Evolutionary conservation across 2,888 invertebrate genomes (phyloP), one percentile per base, ranked within the genome.

Genomic region (Myopa testacea): DNA sequence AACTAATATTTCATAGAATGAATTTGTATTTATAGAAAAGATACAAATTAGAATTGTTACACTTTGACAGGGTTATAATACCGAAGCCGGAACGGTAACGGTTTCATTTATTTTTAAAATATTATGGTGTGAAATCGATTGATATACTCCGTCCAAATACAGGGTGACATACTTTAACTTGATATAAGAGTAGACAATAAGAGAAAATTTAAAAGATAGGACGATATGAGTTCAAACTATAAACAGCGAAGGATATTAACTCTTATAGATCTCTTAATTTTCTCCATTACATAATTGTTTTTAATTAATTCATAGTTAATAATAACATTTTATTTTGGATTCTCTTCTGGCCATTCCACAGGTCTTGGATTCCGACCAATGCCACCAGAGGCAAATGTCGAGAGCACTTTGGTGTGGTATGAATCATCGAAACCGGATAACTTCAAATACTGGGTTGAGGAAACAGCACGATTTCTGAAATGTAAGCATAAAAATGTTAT

Each of bases 361-460:
- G 97, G 98, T 87, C 93, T 99, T 86, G 98, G 98, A 82, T 99
- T 98, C 91, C 93, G 98, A 88, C 99, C 99, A 81, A 96, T 97
- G 95, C 97, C 96, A 82, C 94, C 97, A 84, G 95, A 95, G 85
- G 93, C 93, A 79, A 97, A 96, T 89, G 96, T 97, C 84, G 98
- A 98, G 89, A 98, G 98, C 89, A 98, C 98, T 81, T 93, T 99
- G 86, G 95, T 99, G 90, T 96, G 97, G 94, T 98, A 97, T 92
- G 95, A 94, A 82, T 84, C 88, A 84, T 88, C 88, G 80, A 88
- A 86, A 82, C 79, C 83, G 86, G 93, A 94, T 77, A 96, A 96
- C 88, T 94, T 93, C 86, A 91, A 93, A 84, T 93, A 94, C 87
- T 97, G 96, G 96, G 93, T 94, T 82, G 90, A 91, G 75, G 93